Evolutionary conservation across 1,140 invertebrate genomes (phyloP).

Genomic region (Lysiphlebus fabarum): DNA sequence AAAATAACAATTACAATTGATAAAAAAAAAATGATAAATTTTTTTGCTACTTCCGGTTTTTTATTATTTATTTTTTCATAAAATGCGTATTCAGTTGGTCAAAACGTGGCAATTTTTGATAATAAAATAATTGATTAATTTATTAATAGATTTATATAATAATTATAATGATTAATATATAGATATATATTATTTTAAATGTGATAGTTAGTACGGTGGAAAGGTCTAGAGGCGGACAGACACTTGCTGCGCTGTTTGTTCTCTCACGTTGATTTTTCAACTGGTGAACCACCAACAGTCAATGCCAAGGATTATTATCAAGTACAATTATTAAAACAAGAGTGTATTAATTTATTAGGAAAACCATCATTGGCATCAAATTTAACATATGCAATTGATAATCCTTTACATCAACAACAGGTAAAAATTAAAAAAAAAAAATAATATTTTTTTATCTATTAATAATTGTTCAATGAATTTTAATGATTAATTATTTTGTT

Average conservation of each 20-base stretch:
- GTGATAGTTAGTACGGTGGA: slow-evolving; percentile 71
- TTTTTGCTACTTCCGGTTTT: no score
- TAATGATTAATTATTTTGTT: not conserved
- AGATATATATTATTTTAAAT: slow-evolving; percentile 16
- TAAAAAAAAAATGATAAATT: no score
- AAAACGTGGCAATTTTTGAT: not conserved
- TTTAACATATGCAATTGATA: slow-evolving; percentile 77
- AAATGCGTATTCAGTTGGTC: no score
- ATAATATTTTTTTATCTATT: not conserved
- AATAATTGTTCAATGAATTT: not conserved
- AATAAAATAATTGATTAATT: slow-evolving; percentile 12
- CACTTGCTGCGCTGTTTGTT: slow-evolving; percentile 84
- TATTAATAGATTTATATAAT: slow-evolving; percentile 14
- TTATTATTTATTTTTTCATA: no score
- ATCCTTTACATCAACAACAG: slow-evolving; percentile 63
- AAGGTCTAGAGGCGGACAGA: slow-evolving; percentile 83
- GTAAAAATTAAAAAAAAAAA: slow-evolving; percentile 40
- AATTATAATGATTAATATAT: slow-evolving; percentile 23
- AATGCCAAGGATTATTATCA: slow-evolving; percentile 61
- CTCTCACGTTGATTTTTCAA: slow-evolving; percentile 66
- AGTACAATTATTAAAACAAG: slow-evolving; percentile 71
- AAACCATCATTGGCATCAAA: slow-evolving; percentile 74
- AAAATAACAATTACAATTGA: no score
- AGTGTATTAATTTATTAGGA: slow-evolving; percentile 67
- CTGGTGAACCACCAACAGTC: slow-evolving; percentile 55